Conservation (phyloP, 92 coral and sea anemone genomes). For the Montipora capitata region DNA sequence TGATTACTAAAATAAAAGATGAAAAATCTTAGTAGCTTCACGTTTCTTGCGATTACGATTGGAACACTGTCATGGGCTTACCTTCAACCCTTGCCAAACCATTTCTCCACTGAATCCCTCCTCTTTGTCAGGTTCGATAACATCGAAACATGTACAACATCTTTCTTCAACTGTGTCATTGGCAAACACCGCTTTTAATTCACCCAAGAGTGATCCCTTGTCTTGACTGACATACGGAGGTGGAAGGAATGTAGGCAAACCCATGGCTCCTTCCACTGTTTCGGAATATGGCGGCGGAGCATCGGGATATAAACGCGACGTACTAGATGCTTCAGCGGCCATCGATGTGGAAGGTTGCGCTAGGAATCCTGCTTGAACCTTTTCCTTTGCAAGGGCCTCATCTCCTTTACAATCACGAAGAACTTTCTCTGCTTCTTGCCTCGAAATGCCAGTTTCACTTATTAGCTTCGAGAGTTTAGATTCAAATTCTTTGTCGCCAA, state of each 20-base stretch:
- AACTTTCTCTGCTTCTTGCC: slow-evolving; percentile 73
- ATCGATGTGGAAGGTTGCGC: not conserved
- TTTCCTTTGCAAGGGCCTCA: slow-evolving; percentile 64
- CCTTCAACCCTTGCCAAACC: slow-evolving; percentile 90
- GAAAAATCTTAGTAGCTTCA: no score
- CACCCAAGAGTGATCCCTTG: slow-evolving; percentile 69
- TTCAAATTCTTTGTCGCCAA: slow-evolving; percentile 52
- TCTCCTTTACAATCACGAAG: slow-evolving; percentile 80
- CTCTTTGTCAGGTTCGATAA: slow-evolving; percentile 83
- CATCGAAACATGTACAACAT: slow-evolving; percentile 96
- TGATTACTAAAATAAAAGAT: no score
- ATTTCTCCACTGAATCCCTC: slow-evolving; percentile 93
- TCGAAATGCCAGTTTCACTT: slow-evolving; percentile 71
- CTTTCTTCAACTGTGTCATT: slow-evolving; percentile 77
- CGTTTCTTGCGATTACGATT: not conserved
- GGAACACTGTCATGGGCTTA: slow-evolving; percentile 17
- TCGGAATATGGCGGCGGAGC: slow-evolving; percentile 92
- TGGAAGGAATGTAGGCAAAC: slow-evolving; percentile 58
- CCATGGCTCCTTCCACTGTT: slow-evolving; percentile 49
- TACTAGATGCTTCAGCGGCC: slow-evolving; percentile 17
- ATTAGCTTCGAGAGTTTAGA: slow-evolving; percentile 38
- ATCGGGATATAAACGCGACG: slow-evolving; percentile 42
- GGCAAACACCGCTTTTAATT: slow-evolving; percentile 63
- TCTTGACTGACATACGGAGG: slow-evolving; percentile 85
- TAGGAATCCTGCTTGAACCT: slow-evolving; percentile 32